Evolutionary conservation across 1,140 invertebrate genomes (phyloP).

Genomic region (Popillia japonica): DNA sequence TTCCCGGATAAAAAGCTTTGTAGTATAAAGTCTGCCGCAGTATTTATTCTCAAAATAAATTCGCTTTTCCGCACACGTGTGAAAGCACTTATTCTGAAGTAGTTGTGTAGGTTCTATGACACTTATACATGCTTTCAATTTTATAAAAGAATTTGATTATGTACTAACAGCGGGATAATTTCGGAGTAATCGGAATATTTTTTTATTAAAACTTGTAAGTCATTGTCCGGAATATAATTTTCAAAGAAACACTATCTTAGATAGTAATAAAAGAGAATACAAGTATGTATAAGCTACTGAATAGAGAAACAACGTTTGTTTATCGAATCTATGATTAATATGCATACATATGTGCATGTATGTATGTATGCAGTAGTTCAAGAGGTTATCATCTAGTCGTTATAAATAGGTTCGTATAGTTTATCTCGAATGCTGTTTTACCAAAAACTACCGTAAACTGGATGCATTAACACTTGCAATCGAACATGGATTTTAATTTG

Average conservation of each 20-base stretch:
- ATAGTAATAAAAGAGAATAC: no score
- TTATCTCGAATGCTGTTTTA: not conserved
- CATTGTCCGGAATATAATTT: no score
- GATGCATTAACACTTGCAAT: not conserved
- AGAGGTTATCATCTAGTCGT: constrained; percentile 3
- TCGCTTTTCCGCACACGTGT: not conserved
- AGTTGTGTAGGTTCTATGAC: no score
- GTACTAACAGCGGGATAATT: no score
- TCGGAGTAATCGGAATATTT: no score
- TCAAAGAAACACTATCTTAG: no score
- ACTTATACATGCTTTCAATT: no score
- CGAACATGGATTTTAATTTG: not conserved
- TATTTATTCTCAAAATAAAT: not conserved
- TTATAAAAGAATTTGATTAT: no score
- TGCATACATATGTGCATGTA: not conserved
- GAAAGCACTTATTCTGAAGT: not conserved
- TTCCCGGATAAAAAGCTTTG: not conserved
- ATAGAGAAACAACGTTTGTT: no score
- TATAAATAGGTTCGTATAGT: constrained; percentile 1
- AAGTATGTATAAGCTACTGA: no score
- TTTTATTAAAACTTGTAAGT: no score
- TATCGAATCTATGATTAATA: no score
- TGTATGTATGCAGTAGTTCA: not conserved
- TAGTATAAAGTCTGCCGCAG: not conserved
- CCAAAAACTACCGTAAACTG: not conserved